Conservation (phyloP, 2,113 vertebrate species). For the Xerus inauris region DNA sequence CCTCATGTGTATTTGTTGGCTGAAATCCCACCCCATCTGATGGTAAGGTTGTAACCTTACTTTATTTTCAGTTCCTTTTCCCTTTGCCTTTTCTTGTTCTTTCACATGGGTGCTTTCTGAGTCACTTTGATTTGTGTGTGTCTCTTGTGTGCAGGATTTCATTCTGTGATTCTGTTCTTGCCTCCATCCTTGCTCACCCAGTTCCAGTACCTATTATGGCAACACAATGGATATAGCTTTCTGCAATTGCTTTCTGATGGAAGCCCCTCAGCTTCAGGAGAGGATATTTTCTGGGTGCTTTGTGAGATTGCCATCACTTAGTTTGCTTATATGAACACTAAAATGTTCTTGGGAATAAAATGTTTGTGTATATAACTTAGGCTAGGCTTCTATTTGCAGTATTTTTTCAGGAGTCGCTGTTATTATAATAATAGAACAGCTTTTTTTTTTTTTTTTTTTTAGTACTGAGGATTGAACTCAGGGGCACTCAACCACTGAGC, state of each 20-base stretch:
- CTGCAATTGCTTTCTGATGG: not conserved
- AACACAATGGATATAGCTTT: not conserved
- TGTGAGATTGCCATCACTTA: not conserved
- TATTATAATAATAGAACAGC: not conserved
- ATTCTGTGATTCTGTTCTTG: fast-evolving
- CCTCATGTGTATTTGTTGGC: not conserved
- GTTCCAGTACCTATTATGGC: not conserved
- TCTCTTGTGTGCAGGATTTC: not conserved
- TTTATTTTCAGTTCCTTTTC: not conserved
- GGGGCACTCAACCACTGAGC: no score
- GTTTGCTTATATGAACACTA: not conserved
- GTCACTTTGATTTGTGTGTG: fast-evolving
- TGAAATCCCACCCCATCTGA: not conserved
- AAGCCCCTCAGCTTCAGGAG: not conserved
- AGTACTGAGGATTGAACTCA: no score
- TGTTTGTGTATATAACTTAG: not conserved
- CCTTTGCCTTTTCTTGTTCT: not conserved
- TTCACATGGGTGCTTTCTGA: no score
- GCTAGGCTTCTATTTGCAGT: not conserved
- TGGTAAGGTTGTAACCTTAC: no score
- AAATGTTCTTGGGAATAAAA: not conserved
- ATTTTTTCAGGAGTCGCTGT: not conserved
- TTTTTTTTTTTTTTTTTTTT: no score
- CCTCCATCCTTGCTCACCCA: not conserved
- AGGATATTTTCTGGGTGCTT: not conserved